Evolutionary conservation across 2,888 invertebrate genomes (phyloP).

Genomic region (Aphodius sticticus): DNA sequence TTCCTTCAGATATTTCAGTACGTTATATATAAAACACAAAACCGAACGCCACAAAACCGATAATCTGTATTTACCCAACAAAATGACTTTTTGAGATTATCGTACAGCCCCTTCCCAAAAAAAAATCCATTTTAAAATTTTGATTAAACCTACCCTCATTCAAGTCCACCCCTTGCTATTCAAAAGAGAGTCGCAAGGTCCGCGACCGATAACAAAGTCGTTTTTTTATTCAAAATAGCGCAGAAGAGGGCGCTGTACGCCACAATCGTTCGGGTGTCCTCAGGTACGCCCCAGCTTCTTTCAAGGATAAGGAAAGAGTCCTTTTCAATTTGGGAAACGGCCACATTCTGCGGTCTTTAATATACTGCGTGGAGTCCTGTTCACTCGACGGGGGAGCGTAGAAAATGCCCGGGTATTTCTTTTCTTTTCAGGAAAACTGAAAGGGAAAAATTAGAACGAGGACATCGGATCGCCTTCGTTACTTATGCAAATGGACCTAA

Average conservation of each 20-base stretch:
- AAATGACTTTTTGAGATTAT: not conserved
- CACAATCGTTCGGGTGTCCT: not conserved
- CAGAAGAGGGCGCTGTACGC: not conserved
- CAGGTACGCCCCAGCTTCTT: not conserved
- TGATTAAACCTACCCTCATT: not conserved
- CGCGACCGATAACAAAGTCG: not conserved
- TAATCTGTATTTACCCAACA: not conserved
- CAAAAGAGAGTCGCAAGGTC: not conserved
- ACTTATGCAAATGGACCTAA: not conserved
- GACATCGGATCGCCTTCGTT: constrained; percentile 6
- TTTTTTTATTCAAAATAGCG: not conserved
- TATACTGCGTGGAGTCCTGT: constrained; percentile 6
- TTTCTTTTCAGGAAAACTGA: constrained; percentile 24
- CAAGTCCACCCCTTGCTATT: not conserved
- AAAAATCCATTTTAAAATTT: constrained; percentile 4
- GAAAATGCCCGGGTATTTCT: not conserved
- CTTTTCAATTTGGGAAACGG: constrained; percentile 17
- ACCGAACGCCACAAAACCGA: not conserved
- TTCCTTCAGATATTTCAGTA: no score
- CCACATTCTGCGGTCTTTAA: not conserved
- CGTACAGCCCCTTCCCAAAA: not conserved
- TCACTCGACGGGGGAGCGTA: not conserved
- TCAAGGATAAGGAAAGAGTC: not conserved
- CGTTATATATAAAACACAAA: no score
- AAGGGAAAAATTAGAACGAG: constrained; percentile 29